phyloP scores from a whole-genome alignment of 2,888 invertebrate species.

The Hybos culiciformis region DNA sequence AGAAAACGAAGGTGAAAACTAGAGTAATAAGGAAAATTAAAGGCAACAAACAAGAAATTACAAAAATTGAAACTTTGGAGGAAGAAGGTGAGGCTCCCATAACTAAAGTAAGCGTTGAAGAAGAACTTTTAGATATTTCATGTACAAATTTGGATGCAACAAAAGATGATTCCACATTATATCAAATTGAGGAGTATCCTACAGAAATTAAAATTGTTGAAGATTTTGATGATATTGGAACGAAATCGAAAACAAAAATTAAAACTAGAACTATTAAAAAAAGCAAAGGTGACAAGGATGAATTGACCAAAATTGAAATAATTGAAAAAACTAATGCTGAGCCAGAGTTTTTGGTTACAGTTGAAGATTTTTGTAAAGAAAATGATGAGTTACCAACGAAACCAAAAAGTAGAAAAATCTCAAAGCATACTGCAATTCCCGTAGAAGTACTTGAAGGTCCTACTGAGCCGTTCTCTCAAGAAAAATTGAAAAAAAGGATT shows the following conservation, averaged over 20 bases:
- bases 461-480: slow-evolving; percentile 5
- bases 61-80: slow-evolving; percentile 30
- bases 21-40: slow-evolving; percentile 27
- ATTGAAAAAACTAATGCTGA: slow-evolving; percentile 22
- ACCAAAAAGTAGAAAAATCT: background rate
- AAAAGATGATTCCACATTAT: slow-evolving; percentile 19
- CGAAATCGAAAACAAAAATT: slow-evolving; percentile 27
- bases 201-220: slow-evolving; percentile 34
- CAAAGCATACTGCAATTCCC: slow-evolving; percentile 13
- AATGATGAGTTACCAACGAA: slow-evolving; percentile 22
- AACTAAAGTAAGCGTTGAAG: slow-evolving; percentile 22
- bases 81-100: slow-evolving; percentile 31
- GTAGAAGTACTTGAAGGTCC: slow-evolving; percentile 1
- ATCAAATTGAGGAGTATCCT: slow-evolving; percentile 21
- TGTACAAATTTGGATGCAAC: slow-evolving; percentile 18
- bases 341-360: slow-evolving; percentile 22
- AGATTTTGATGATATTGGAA: slow-evolving; percentile 22
- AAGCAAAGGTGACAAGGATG: slow-evolving; percentile 15
- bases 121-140: slow-evolving; percentile 18
- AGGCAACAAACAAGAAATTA: slow-evolving; percentile 29
- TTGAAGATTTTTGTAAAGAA: slow-evolving; percentile 16
- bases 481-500: slow-evolving; percentile 22
- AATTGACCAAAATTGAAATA: slow-evolving; percentile 24
- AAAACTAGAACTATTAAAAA: slow-evolving; percentile 17
- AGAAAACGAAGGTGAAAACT: slow-evolving; percentile 25